Evolutionary conservation across 1,140 invertebrate species (phyloP).

Genomic region (Listronotus bonariensis): DNA sequence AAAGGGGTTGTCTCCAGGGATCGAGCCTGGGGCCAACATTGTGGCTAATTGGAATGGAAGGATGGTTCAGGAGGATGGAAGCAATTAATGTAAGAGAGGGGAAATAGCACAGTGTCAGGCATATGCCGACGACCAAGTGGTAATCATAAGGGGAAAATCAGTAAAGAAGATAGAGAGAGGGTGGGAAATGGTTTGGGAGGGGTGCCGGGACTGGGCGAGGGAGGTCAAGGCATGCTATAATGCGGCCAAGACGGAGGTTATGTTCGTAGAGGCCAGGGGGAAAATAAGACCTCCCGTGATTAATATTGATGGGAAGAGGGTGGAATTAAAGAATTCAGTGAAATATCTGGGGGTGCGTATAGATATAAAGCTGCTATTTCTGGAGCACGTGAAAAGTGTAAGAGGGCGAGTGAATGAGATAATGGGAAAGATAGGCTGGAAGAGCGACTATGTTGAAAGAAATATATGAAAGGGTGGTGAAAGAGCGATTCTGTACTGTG

Average conservation of each 20-base stretch:
- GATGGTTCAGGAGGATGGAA: constrained; percentile 26
- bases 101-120: constrained; percentile 6
- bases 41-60: constrained; percentile 40
- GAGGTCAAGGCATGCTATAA: constrained; percentile 24
- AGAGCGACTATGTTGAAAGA: constrained; percentile 20
- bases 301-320: constrained; percentile 2
- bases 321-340: neutral
- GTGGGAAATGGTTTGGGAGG: constrained; percentile 4
- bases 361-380: constrained; percentile 24
- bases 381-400: constrained; percentile 30
- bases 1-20: constrained; percentile 43
- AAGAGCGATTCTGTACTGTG: constrained; percentile 33
- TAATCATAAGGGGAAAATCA: constrained; percentile 25
- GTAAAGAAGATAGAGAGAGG: constrained; percentile 19
- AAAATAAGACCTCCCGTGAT: constrained; percentile 33
- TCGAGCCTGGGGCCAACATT: constrained; percentile 36
- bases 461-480: constrained; percentile 31
- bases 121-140: constrained; percentile 34
- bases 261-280: constrained; percentile 18
- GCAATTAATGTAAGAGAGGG: constrained; percentile 2
- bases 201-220: constrained; percentile 3
- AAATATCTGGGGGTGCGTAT: constrained; percentile 38
- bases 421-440: constrained; percentile 2
- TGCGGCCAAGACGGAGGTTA: constrained; percentile 29
- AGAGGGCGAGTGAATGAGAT: constrained; percentile 1